These are phyloP conservation scores for Candidula unifasciata DNA, from an alignment of 2,888 invertebrate species.

Conservation along the genomic window DNA sequence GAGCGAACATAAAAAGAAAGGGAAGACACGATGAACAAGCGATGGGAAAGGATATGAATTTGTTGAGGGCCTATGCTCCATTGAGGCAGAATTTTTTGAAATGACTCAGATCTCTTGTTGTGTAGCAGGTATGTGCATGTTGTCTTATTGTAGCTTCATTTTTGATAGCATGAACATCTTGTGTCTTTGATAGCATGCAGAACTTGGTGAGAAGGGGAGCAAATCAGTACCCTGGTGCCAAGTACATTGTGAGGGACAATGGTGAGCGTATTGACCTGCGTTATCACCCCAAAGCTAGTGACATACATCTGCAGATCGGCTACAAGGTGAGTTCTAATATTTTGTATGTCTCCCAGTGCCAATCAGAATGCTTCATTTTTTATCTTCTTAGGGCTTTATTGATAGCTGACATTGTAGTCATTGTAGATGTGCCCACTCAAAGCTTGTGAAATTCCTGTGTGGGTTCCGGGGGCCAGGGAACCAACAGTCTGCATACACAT, in stretches of 20 bases:
- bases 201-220: conserved; percentile 97
- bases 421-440: no score
- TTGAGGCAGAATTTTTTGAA: no score
- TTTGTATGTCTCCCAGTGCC: no score
- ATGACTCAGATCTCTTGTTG: not conserved
- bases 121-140: not conserved
- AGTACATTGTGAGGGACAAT: conserved; percentile 98
- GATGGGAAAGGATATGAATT: no score
- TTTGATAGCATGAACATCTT: not conserved
- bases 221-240: conserved; percentile 99
- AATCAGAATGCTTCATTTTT: not conserved
- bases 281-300: conserved; percentile 92
- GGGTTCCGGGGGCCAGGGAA: no score
- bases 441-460: no score
- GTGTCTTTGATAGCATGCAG: conserved; percentile 82
- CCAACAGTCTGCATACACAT: no score
- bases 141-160: no score
- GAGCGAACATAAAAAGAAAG: no score
- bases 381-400: not conserved
- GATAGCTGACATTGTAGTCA: not conserved
- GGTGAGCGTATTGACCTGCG: conserved; percentile 98
- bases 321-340: conserved; percentile 71
- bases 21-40: no score
- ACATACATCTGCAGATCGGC: conserved; percentile 77
- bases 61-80: no score